Evolutionary conservation across 2,113 vertebrate genomes (phyloP).

Genomic region (Rhinogobius similis): DNA sequence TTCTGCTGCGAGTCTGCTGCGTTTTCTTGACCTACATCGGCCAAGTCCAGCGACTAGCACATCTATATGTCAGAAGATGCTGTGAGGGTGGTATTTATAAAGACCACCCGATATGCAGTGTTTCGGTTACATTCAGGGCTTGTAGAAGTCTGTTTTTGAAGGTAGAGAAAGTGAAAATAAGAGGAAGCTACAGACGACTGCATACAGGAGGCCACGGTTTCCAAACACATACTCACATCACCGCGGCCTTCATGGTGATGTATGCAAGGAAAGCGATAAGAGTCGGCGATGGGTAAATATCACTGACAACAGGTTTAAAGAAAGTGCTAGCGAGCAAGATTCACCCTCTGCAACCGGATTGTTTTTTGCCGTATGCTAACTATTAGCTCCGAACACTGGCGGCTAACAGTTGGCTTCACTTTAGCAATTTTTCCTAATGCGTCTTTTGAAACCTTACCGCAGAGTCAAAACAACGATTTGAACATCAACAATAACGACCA

Average conservation of each 20-base stretch:
- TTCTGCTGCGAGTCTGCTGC: conserved; percentile 30
- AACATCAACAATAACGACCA: background rate
- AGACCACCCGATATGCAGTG: conserved; percentile 62
- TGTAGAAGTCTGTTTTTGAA: conserved; percentile 33
- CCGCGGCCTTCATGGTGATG: conserved; percentile 99
- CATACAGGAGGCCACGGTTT: conserved; percentile 71
- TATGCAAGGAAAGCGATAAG: conserved; percentile 99
- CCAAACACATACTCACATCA: conserved; percentile 84
- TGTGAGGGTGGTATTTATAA: conserved; percentile 49
- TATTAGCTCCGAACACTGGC: conserved; percentile 31
- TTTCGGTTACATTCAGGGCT: conserved; percentile 35
- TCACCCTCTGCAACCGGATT: background rate
- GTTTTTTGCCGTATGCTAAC: background rate
- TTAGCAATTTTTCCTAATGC: conserved; percentile 36
- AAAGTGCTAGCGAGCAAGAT: rapidly evolving
- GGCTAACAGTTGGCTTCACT: conserved; percentile 41
- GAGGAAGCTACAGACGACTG: conserved; percentile 57
- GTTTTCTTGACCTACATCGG: conserved; percentile 49
- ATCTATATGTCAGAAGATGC: conserved; percentile 58
- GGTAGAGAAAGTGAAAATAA: conserved; percentile 20
- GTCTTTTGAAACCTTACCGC: background rate
- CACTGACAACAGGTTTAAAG: conserved; percentile 3
- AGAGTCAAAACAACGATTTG: background rate
- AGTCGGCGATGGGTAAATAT: conserved; percentile 97
- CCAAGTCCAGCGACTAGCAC: conserved; percentile 22